Conservation (phyloP, 2,888 invertebrate species). For the Drosophila histrio region DNA sequence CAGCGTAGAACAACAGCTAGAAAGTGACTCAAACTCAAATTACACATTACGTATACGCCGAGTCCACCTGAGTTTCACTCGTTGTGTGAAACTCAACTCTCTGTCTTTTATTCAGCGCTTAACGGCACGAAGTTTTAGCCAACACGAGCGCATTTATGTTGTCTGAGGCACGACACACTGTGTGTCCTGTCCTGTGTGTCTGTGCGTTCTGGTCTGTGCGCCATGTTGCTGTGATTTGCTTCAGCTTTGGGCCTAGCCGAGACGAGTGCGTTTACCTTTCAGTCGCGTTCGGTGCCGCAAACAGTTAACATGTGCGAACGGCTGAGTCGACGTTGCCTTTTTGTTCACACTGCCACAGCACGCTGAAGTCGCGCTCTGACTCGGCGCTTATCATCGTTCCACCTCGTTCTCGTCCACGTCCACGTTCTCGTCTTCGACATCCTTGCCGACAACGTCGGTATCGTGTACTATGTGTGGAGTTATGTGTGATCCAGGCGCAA, state of each 20-base stretch:
- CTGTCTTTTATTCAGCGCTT: constrained; percentile 34
- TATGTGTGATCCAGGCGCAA: constrained; percentile 50
- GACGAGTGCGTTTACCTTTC: constrained; percentile 83
- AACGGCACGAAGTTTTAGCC: constrained; percentile 16
- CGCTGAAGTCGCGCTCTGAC: constrained; percentile 45
- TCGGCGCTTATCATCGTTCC: constrained; percentile 31
- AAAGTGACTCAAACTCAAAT: neutral
- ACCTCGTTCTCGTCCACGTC: constrained; percentile 21
- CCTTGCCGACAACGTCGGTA: constrained; percentile 8
- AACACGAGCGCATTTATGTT: constrained; percentile 52
- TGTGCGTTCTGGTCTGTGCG: constrained; percentile 28
- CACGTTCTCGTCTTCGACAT: neutral
- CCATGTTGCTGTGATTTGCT: constrained; percentile 66
- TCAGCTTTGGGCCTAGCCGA: constrained; percentile 50
- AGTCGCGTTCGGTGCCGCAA: constrained; percentile 84
- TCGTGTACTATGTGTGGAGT: constrained; percentile 5
- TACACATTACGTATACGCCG: constrained; percentile 36
- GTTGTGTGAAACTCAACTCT: neutral
- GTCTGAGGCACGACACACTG: constrained; percentile 68
- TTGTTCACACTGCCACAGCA: constrained; percentile 29
- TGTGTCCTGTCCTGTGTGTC: constrained; percentile 20
- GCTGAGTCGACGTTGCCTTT: constrained; percentile 37
- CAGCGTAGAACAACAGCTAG: neutral
- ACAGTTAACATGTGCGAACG: constrained; percentile 82
- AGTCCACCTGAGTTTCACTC: constrained; percentile 27